phyloP scores from a whole-genome alignment of 2,888 invertebrate species.

The Escarpia spicata region DNA sequence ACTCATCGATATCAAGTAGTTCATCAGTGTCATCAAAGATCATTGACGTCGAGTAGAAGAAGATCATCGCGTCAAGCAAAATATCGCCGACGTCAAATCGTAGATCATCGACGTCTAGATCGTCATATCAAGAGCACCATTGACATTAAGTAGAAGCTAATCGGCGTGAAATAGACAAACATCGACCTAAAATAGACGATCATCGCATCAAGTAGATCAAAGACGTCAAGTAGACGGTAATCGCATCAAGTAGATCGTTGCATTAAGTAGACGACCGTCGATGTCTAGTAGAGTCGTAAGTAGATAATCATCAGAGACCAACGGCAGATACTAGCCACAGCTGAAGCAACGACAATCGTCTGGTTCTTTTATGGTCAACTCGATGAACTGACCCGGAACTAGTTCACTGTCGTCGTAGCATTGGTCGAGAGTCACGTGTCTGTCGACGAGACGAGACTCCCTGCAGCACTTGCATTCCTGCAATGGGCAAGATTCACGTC shows the following conservation, averaged over 20 bases:
- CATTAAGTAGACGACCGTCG: background rate
- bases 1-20: no score
- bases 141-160: no score
- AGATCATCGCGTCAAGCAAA: no score
- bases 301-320: background rate
- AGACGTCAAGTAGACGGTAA: no score
- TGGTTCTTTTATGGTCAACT: conserved; percentile 13
- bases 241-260: background rate
- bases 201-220: background rate
- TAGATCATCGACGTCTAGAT: no score
- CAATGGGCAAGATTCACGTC: background rate
- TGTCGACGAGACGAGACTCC: conserved; percentile 17
- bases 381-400: background rate
- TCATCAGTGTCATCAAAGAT: background rate
- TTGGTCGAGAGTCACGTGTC: background rate
- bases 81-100: no score
- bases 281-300: background rate
- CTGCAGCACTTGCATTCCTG: conserved; percentile 20
- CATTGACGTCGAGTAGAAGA: background rate
- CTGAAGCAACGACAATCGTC: conserved; percentile 7
- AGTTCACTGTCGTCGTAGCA: conserved; percentile 18
- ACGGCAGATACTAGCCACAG: background rate
- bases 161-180: no score
- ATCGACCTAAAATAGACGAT: no score
- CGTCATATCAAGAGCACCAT: no score